These are phyloP conservation scores for Cyclophora punctaria DNA, from an alignment of 2,888 invertebrate species.

Conservation along the genomic window DNA sequence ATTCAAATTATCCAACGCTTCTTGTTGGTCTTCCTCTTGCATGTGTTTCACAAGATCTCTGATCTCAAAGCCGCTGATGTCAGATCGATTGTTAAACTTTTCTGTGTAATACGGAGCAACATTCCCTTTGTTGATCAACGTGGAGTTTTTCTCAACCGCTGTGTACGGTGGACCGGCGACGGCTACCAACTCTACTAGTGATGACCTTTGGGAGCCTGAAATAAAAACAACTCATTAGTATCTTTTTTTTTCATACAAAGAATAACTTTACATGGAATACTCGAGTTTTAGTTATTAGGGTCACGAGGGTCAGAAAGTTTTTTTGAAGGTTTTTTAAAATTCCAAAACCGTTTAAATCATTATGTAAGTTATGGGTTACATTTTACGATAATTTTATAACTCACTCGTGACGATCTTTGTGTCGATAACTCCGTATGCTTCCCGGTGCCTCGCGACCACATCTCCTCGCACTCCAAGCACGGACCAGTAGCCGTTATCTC, in stretches of 20 bases:
- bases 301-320: too few species aligned
- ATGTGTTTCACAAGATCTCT: conserved; percentile 54
- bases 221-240: too few species aligned
- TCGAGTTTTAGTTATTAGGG: too few species aligned
- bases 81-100: conserved; percentile 53
- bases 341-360: too few species aligned
- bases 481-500: conserved; percentile 44
- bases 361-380: too few species aligned
- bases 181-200: conserved; percentile 42
- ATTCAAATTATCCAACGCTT: conserved; percentile 45
- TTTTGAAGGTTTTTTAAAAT: too few species aligned
- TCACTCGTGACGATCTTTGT: conserved; percentile 70
- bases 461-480: conserved; percentile 58
- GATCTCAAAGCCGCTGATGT: conserved; percentile 52
- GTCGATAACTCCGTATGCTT: conserved; percentile 72
- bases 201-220: conserved; percentile 27
- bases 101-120: conserved; percentile 58
- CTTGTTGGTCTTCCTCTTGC: conserved; percentile 50
- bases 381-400: conserved; percentile 13
- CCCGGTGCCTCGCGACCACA: conserved; percentile 35
- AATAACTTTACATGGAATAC: too few species aligned
- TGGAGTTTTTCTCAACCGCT: conserved; percentile 34
- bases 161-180: conserved; percentile 59
- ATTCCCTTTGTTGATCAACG: conserved; percentile 54
- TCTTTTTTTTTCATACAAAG: too few species aligned